Base-by-base conservation (phyloP, 2,797 vertebrate genomes). In the Phrynocephalus forsythii region DNA sequence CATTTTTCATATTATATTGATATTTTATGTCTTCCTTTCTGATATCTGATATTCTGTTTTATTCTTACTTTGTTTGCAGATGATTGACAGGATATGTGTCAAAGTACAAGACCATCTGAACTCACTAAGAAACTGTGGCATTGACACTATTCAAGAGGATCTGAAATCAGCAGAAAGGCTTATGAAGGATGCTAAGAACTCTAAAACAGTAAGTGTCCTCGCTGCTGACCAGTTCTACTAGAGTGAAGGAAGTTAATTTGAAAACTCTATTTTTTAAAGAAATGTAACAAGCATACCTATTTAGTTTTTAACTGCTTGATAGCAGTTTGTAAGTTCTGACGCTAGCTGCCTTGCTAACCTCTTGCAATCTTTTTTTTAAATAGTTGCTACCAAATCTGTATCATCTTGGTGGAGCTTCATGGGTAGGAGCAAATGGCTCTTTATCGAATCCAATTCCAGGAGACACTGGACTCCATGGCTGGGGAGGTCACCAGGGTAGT, bases 21-120 rank as follows among this genome's bases (percentile, higher is more conserved):
- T n/a, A 6, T 48, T 33, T 8, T 82, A 66, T 82, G 18, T 60
- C 50, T 81, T 68, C 15, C n/a, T 72, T 86, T 80, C 13, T 52
- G 73, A 83, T 90, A 87, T 69, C 38, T 78, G 20, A 11, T 80
- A 33, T 75, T 90, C 3, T 79, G 24, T 83, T 0, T 85, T 78
- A 66, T 72, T 83, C 24, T n/a, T 22, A 28, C 63, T 56, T 56
- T 56, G 33, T 33, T 82, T 90, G 85, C 95, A 99, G 99, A 98
- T 99, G 98, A 99, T 99, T 83, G 98, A 99, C 92, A 97, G 98
- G 94, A 98, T 99, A 91, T 99, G 99, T 93, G 98, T 99, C 81
- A 99, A 99, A 96, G 98, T 99, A 28, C 98, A 99, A 95, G 99
- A 99, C 93, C 99, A 99, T 90, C 97, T 99, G 78, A 99, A 99